Evolutionary conservation across 2,113 vertebrate genomes (phyloP).

Genomic region (Carassius gibelio): DNA sequence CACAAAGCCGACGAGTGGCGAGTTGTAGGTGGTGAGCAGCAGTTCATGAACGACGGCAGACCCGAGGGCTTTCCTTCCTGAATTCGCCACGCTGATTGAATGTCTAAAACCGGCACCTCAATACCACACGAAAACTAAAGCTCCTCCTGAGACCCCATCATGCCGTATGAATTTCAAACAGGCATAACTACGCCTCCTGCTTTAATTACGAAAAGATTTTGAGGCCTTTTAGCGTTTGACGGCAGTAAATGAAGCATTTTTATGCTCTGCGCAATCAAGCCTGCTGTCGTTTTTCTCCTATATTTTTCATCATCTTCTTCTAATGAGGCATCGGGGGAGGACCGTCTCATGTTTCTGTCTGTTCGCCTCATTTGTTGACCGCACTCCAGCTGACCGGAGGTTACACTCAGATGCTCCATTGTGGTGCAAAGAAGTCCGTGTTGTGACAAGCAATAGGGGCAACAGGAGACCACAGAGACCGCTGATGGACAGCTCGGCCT

Average conservation of each 20-base stretch:
- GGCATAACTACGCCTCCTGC: slow-evolving; percentile 12
- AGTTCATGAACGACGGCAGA: neutral
- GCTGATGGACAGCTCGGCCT: slow-evolving; percentile 31
- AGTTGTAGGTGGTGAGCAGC: slow-evolving; percentile 1
- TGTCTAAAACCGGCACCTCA: neutral
- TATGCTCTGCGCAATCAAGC: slow-evolving; percentile 27
- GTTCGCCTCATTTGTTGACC: slow-evolving; percentile 17
- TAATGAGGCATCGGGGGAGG: slow-evolving; percentile 58
- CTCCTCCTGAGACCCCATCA: slow-evolving; percentile 9
- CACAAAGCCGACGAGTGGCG: neutral
- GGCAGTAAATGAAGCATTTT: neutral
- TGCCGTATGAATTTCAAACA: slow-evolving; percentile 19
- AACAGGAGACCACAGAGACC: slow-evolving; percentile 1
- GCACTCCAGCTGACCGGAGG: neutral
- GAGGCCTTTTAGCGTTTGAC: slow-evolving; percentile 32
- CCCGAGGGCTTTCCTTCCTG: slow-evolving; percentile 1
- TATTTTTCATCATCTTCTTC: slow-evolving; percentile 48
- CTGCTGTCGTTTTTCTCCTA: neutral
- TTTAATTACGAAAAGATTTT: slow-evolving; percentile 47
- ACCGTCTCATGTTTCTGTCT: slow-evolving; percentile 20
- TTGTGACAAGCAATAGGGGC: slow-evolving; percentile 5
- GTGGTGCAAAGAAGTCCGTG: neutral
- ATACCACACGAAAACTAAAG: neutral
- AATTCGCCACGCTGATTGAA: neutral
- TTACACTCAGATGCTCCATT: slow-evolving; percentile 18